Evolutionary conservation across 2,797 vertebrate species (phyloP).

Genomic region (Falco rusticolus): DNA sequence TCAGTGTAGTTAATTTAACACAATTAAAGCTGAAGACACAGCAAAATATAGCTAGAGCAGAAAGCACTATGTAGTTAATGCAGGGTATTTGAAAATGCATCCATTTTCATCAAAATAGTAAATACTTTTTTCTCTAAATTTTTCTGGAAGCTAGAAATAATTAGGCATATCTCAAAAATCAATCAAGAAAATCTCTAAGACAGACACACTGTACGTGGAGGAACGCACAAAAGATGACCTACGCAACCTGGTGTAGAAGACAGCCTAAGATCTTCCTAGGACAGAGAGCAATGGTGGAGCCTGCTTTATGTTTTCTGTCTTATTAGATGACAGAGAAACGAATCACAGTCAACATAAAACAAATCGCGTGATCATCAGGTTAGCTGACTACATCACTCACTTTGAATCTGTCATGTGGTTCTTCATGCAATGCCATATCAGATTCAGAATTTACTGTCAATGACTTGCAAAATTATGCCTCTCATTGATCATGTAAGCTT

Average conservation of each 20-base stretch:
- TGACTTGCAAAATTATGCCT: background rate
- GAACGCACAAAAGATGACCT: background rate
- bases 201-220: fast-evolving
- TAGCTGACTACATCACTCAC: background rate
- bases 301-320: background rate
- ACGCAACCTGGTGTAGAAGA: background rate
- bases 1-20: background rate
- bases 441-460: background rate
- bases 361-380: fast-evolving
- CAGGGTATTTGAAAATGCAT: background rate
- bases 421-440: background rate
- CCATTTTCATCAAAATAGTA: background rate
- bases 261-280: background rate
- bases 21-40: background rate
- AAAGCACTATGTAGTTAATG: background rate
- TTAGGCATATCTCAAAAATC: background rate
- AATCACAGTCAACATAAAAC: background rate
- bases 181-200: background rate
- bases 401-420: background rate
- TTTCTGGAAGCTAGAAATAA: background rate
- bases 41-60: background rate
- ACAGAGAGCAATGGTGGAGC: fast-evolving
- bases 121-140: background rate
- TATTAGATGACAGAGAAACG: background rate
- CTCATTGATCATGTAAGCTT: background rate